Evolutionary conservation across 2,888 invertebrate genomes (phyloP).

Genomic region (Anaspis maculata): DNA sequence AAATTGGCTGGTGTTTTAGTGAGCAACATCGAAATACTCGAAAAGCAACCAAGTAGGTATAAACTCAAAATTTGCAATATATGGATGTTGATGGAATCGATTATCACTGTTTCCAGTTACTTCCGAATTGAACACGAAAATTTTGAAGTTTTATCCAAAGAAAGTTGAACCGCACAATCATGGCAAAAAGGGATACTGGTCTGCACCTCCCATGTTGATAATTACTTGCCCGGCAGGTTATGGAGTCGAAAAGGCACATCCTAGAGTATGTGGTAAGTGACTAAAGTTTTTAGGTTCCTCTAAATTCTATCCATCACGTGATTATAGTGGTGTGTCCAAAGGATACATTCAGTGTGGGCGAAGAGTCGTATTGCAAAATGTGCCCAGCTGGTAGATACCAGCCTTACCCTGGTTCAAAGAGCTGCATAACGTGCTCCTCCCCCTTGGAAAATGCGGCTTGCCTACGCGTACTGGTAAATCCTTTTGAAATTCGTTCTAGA

Average conservation of each 20-base stretch:
- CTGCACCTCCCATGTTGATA: no score
- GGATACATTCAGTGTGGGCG: slow-evolving; percentile 35
- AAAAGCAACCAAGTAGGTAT: slow-evolving; percentile 34
- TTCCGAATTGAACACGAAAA: no score
- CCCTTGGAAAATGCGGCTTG: slow-evolving; percentile 37
- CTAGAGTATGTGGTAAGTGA: slow-evolving; percentile 33
- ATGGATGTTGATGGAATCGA: no score
- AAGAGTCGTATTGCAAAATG: slow-evolving; percentile 31
- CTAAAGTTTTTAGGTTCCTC: no score
- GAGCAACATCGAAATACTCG: slow-evolving; percentile 33
- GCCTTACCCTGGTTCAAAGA: slow-evolving; percentile 33
- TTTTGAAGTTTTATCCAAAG: no score
- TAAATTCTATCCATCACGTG: not conserved
- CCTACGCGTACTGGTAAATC: slow-evolving; percentile 30
- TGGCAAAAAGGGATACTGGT: no score
- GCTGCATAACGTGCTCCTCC: slow-evolving; percentile 34
- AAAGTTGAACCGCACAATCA: no score
- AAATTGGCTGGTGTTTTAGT: slow-evolving; percentile 32
- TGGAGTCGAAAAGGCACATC: slow-evolving; percentile 33
- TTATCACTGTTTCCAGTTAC: no score
- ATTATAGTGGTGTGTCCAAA: slow-evolving; percentile 36
- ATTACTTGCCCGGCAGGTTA: slow-evolving; percentile 38
- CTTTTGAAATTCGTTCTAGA: no score
- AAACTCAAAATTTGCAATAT: no score
- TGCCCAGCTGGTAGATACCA: slow-evolving; percentile 39